Percentiles rank a stretch among this genome's conserved stretches.
Evolutionary conservation across 2,888 invertebrate genomes (phyloP).

Genomic region (Linyphia triangularis): DNA sequence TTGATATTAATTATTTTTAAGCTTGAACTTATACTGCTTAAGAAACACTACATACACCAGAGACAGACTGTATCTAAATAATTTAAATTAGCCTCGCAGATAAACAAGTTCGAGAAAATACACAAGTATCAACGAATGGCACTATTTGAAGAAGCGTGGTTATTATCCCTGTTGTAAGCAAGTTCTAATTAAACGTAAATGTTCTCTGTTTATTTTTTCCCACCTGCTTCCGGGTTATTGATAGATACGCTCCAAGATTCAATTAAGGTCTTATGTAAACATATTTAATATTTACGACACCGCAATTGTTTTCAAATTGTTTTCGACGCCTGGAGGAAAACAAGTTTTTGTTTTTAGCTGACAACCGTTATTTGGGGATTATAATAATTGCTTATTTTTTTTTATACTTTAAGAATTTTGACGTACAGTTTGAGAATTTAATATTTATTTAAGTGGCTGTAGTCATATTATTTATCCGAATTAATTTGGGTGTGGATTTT

Average conservation of each 20-base stretch:
- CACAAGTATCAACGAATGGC: neutral
- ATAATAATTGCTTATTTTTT: constrained; percentile 25
- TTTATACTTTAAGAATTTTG: too few species aligned
- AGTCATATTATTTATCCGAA: too few species aligned
- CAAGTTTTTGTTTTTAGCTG: constrained; percentile 11
- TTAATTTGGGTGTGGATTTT: too few species aligned
- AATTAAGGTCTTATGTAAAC: constrained; percentile 15
- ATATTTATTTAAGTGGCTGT: too few species aligned
- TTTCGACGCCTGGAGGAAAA: constrained; percentile 2
- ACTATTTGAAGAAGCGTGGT: constrained; percentile 1
- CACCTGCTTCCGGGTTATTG: constrained; percentile 19
- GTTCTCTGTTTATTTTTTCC: neutral
- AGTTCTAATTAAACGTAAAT: constrained; percentile 26
- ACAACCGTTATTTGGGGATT: constrained; percentile 20
- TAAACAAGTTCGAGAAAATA: constrained; percentile 10
- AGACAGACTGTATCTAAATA: neutral
- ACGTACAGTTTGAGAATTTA: too few species aligned
- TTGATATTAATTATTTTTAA: neutral
- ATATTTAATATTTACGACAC: constrained; percentile 47
- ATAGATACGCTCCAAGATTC: constrained; percentile 22
- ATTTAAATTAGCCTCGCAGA: constrained; percentile 17
- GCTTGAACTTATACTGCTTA: neutral
- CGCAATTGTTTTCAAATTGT: constrained; percentile 39
- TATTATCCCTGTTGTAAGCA: constrained; percentile 27
- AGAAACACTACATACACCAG: neutral